Conservation (phyloP, 2,888 invertebrate genomes). For the Eurois occulta region DNA sequence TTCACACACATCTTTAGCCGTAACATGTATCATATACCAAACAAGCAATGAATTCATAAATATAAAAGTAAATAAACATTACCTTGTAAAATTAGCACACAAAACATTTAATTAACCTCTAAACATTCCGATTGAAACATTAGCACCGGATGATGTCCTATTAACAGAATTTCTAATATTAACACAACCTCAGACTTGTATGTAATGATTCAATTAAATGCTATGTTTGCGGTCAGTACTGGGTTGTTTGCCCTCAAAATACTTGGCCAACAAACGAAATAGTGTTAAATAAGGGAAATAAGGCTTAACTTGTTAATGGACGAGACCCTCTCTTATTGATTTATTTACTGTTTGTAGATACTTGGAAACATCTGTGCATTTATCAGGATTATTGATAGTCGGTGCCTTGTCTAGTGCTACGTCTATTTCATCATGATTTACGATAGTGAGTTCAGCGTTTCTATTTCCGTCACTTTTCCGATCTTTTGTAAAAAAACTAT, state of each 20-base stretch:
- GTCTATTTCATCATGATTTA: conserved; percentile 9
- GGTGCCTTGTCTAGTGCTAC: neutral
- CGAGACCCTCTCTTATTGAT: conserved; percentile 30
- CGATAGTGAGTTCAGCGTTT: neutral
- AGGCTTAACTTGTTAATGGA: conserved; percentile 37
- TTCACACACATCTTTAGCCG: too few relatives aligned
- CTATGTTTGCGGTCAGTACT: conserved; percentile 41
- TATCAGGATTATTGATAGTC: conserved; percentile 24
- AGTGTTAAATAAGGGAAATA: conserved; percentile 36
- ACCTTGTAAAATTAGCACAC: conserved; percentile 53
- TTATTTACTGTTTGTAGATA: conserved; percentile 20
- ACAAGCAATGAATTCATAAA: neutral
- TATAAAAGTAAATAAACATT: conserved; percentile 15
- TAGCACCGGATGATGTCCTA: conserved; percentile 44
- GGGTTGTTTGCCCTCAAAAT: conserved; percentile 39
- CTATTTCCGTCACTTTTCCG: neutral
- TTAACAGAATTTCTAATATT: conserved; percentile 54
- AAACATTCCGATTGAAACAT: conserved; percentile 56
- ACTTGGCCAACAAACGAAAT: conserved; percentile 44
- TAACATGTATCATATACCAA: neutral
- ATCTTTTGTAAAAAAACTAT: neutral
- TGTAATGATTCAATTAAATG: conserved; percentile 50
- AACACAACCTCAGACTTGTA: conserved; percentile 55
- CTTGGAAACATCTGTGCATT: conserved; percentile 13
- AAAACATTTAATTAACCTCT: conserved; percentile 35